Conservation (phyloP, 2,113 vertebrate species). For the Trinectes maculatus region DNA sequence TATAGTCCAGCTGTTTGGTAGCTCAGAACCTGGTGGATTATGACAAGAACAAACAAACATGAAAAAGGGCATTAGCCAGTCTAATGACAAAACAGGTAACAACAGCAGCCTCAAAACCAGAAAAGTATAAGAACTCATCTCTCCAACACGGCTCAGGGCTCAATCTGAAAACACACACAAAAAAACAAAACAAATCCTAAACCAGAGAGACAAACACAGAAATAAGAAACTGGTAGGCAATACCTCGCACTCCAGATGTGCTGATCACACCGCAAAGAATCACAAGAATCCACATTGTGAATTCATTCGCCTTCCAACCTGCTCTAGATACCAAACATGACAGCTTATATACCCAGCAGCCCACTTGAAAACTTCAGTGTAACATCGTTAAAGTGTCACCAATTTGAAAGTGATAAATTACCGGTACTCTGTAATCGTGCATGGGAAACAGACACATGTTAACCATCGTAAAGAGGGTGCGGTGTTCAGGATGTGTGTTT, state of each 20-base stretch:
- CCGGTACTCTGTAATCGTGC: neutral
- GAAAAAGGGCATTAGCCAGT: neutral
- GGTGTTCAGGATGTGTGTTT: constrained; percentile 39
- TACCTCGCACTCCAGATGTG: constrained; percentile 57
- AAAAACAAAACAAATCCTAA: neutral
- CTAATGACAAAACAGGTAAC: neutral
- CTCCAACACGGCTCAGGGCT: no score
- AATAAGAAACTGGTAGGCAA: neutral
- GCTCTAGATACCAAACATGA: neutral
- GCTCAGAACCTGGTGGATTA: constrained; percentile 18
- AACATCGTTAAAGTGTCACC: constrained; percentile 31
- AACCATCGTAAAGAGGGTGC: constrained; percentile 38
- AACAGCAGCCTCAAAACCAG: neutral
- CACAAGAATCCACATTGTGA: constrained; percentile 59
- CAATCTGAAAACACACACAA: neutral
- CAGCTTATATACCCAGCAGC: constrained; percentile 56
- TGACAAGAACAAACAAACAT: constrained; percentile 16
- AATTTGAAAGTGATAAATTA: constrained; percentile 1
- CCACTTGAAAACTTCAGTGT: neutral
- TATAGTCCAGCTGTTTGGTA: fast-evolving
- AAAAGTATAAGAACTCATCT: constrained; percentile 1
- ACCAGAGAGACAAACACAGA: neutral
- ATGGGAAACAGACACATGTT: constrained; percentile 70
- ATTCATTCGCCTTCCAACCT: constrained; percentile 32
- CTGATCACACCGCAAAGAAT: constrained; percentile 51